Conservation (phyloP, 2,113 vertebrate species). For the Mohoua ochrocephala region DNA sequence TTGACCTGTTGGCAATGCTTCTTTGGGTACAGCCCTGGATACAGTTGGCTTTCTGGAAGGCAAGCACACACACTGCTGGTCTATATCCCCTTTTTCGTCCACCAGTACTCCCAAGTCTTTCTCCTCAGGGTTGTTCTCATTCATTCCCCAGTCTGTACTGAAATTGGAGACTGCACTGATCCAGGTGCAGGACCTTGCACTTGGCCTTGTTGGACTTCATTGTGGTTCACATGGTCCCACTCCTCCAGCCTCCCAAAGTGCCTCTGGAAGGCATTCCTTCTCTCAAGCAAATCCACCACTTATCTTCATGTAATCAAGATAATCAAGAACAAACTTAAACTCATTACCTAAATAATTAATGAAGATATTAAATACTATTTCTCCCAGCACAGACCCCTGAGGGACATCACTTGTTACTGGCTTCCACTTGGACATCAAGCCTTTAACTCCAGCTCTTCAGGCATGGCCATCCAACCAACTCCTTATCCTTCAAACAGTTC, state of each 20-base stretch:
- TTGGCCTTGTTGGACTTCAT: neutral
- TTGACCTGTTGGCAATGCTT: fast-evolving
- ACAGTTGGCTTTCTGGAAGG: neutral
- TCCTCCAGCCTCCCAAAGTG: neutral
- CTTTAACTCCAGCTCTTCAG: neutral
- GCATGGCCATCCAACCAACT: neutral
- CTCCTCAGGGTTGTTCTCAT: neutral
- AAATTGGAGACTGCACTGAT: neutral
- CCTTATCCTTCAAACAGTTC: neutral
- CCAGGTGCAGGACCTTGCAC: neutral
- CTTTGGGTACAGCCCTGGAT: neutral
- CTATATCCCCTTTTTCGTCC: neutral
- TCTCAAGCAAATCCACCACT: neutral
- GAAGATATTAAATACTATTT: neutral
- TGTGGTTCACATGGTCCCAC: neutral
- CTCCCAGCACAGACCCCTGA: neutral
- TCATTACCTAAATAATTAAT: neutral
- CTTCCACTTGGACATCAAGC: neutral
- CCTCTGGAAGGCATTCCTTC: neutral
- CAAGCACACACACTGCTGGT: neutral
- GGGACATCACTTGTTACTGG: neutral
- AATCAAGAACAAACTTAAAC: neutral
- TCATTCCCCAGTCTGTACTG: neutral
- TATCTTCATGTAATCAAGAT: neutral
- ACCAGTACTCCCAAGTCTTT: neutral